Evolutionary conservation across 2,113 vertebrate species (phyloP), one percentile per base, ranked within the genome.

Genomic region (Henicopernis longicauda): DNA sequence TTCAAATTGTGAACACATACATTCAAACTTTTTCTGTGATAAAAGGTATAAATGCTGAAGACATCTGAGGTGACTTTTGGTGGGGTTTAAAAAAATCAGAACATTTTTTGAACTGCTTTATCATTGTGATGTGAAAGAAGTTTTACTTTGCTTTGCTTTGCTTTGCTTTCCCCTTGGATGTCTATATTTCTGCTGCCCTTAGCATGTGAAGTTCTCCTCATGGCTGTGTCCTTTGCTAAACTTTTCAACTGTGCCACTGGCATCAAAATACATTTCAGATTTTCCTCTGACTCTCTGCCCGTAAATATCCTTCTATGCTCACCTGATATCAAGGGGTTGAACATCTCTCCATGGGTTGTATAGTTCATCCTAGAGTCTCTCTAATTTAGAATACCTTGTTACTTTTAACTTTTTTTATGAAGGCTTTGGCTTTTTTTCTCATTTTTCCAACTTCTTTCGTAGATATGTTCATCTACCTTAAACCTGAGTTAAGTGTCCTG

Each of bases 181-280:
- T 70, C 90, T 95, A 63, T 44, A 21, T 86, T 83, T 92, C 67
- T 84, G 27, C 54, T 94, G 91, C 94, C 90, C 93, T 93, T 90
- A 88, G 55, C 82, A 88, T 86, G 81, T 94, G 82, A 94, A 92
- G 90, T 86, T 94, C 82, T 92, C 85, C 59, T 96, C 85, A 76
- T 78, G 87, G 66, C 71, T 69, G 36, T 86, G 87, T 97, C 91
- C 90, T 95, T 95, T 96, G 63, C 88, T 96, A 95, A 97, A 95
- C 95, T 96, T 93, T 90, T 95, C 91, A 96, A 78, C 91, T 84
- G 74, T 93, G 94, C 85, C 95, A 90, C 79, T 93, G 79, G 79
- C 92, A 92, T 84, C 8, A 23, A 97, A 92, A 97, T 83, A 57
- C 14, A 3, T 89, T 96, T 93, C 89, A 96, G 67, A 84, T 78